Evolutionary conservation across 1,140 invertebrate species (phyloP), one percentile per base, ranked within the genome.

Genomic region (Ptiloglossa arizonensis): DNA sequence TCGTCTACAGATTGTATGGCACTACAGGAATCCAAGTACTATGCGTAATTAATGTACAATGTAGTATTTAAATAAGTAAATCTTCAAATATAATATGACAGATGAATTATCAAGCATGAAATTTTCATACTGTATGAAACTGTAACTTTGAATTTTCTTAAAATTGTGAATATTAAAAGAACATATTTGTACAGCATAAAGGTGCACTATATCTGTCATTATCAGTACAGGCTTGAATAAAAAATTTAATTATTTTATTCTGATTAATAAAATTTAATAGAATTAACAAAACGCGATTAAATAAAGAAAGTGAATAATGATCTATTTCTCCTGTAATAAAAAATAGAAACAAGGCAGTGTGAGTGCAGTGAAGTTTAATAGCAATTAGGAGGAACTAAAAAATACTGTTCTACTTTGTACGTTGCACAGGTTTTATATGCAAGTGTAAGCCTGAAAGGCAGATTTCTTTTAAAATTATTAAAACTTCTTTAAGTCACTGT

Each of bases 361-460:
- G n/a, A 59, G 6, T 24, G 19, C 22, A 75, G 52, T 54, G 66
- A 72, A 22, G 5, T 57, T 57, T 46, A 44, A 68, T 35, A 22
- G 9, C 35, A 68, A 59, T 62, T 59, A 76, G 69, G 57, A 22
- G 9, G 27, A 64, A 76, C 9, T 69, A 59, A 69, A 76, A 56
- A 76, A 76, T 76, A 76, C 73, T 76, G 73, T 50, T 46, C 5
- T 76, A 69, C 69, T 76, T 76, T 76, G 54, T 76, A 69, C 66
- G 32, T 60, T 17, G 32, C 22, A 32, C 46, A 68, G 48, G 46
- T 69, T 69, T 59, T 17, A 29, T n/a, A 69, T 32, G n/a, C 41
- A 41, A 24, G 29, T 46, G 22, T 76, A 46, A 68, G 64, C 44
- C 32, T 50, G 54, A 46, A 17, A 57, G n/a, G 52, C 32, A 29